These are phyloP conservation scores for Myotis yumanensis DNA, from an alignment of 2,113 vertebrate genomes.

Conservation along the genomic window DNA sequence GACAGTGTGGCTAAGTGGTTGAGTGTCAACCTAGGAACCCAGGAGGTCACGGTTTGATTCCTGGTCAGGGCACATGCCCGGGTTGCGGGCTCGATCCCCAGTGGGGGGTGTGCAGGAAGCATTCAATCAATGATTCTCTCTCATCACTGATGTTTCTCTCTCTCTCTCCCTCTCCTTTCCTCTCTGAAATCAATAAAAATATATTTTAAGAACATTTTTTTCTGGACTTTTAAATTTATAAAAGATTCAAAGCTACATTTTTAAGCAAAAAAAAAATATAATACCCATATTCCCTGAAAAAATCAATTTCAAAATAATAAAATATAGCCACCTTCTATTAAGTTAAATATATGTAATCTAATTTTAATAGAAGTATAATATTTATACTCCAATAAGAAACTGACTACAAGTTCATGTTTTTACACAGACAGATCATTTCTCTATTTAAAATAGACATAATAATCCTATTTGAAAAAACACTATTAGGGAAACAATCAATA, in stretches of 20 bases:
- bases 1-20: no score
- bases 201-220: background rate
- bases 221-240: background rate
- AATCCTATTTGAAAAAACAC: background rate
- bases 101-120: no score
- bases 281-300: background rate
- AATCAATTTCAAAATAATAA: background rate
- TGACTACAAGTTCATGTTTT: background rate
- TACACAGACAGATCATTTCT: background rate
- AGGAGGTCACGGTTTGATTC: no score
- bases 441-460: conserved; percentile 30
- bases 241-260: background rate
- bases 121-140: no score
- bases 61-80: no score
- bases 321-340: background rate
- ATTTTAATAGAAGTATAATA: background rate
- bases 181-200: no score
- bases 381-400: background rate
- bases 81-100: no score
- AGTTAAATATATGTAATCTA: background rate
- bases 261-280: background rate
- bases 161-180: no score
- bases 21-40: no score
- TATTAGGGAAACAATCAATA: background rate
- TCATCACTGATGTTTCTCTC: no score